Evolutionary conservation across 37 sponge, comb jelly and placozoan genomes (phyloP).

Genomic region (Diacarnus erythraeanus): DNA sequence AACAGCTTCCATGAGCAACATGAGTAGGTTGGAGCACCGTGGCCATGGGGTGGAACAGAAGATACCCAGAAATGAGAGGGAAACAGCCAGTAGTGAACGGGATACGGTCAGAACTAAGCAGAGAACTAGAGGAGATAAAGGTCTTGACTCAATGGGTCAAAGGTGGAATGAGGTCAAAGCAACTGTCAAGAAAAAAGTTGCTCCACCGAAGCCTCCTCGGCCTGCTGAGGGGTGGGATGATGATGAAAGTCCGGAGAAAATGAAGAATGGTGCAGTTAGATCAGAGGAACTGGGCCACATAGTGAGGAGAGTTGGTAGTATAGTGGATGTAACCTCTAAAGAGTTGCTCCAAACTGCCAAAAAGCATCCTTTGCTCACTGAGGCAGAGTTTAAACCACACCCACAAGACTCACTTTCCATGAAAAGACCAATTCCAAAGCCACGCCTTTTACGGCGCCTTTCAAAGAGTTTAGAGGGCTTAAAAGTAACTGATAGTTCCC

Average conservation of each 20-base stretch:
- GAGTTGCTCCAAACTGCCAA: too few relatives aligned
- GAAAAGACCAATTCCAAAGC: not conserved
- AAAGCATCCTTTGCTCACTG: too few relatives aligned
- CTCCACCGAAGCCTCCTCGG: constrained; percentile 46
- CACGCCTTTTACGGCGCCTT: not conserved
- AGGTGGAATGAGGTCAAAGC: not conserved
- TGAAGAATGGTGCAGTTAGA: not conserved
- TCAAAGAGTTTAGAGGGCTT: constrained; percentile 19
- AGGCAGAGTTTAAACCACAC: not conserved
- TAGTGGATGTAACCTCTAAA: not conserved
- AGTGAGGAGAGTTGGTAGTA: constrained; percentile 3
- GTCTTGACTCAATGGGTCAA: too few relatives aligned
- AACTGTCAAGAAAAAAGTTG: not conserved
- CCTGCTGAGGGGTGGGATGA: not conserved
- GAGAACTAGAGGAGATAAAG: not conserved
- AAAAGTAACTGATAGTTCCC: not conserved
- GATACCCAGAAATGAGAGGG: too few relatives aligned
- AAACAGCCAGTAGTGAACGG: not conserved
- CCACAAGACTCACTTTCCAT: not conserved
- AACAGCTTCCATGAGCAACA: constrained; percentile 1
- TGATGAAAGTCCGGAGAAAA: not conserved
- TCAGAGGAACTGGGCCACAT: not conserved
- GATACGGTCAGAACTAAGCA: not conserved
- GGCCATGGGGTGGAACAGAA: not conserved
- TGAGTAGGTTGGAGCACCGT: not conserved